phyloP scores from a whole-genome alignment of 2,797 vertebrate genomes.

The Micropoecilia bifurca region DNA sequence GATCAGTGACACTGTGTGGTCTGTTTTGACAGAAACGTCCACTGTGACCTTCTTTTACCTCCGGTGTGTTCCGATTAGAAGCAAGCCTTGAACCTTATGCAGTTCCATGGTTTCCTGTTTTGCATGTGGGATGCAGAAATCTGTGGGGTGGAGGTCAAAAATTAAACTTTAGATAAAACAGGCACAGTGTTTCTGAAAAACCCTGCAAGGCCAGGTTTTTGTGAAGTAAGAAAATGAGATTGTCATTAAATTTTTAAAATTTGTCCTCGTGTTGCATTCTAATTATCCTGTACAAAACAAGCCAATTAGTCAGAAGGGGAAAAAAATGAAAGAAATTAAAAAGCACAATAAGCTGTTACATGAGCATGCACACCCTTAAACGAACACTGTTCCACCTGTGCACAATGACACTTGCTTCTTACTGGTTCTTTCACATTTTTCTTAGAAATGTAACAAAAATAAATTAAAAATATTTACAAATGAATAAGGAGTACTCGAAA shows the following conservation, averaged over 20 bases:
- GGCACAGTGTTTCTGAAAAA: background rate
- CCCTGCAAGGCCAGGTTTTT: background rate
- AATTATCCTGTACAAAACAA: background rate
- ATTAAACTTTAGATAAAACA: background rate
- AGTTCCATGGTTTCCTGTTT: constrained; percentile 18
- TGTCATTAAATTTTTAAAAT: background rate
- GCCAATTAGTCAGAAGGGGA: background rate
- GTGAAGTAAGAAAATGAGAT: background rate
- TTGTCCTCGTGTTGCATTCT: background rate
- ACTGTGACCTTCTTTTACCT: background rate
- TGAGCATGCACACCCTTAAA: background rate
- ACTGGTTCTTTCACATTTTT: too few species aligned
- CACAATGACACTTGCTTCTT: background rate
- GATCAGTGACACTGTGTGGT: background rate
- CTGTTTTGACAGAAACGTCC: constrained; percentile 8
- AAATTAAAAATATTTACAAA: too few species aligned
- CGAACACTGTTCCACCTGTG: background rate
- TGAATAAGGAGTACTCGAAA: too few species aligned
- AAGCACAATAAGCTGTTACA: background rate
- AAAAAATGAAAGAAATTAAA: background rate
- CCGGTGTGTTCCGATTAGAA: background rate
- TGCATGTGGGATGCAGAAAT: background rate
- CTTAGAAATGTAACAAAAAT: too few species aligned
- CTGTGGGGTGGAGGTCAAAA: background rate
- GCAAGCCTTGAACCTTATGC: background rate